A percentile compares a stretch with the other conserved stretches of the same genome.
These are phyloP conservation scores for Leptinotarsa haldemani DNA, from an alignment of 2,888 invertebrate genomes.

Conservation along the genomic window DNA sequence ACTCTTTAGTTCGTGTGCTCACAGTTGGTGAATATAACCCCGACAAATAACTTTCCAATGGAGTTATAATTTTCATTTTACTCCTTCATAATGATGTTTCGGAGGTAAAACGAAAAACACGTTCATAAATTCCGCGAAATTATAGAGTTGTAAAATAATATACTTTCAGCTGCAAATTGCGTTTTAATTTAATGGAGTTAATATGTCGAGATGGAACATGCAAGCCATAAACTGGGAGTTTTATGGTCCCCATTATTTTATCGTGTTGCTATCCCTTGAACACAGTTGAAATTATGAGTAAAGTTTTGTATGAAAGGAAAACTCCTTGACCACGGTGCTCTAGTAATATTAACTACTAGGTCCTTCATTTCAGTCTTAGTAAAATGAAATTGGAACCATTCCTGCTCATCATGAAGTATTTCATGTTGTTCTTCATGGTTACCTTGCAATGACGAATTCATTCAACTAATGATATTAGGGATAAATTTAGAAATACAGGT, in stretches of 20 bases:
- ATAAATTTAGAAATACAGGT: no score
- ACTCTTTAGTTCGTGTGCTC: background rate
- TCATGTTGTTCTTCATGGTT: no score
- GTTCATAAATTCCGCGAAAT: slow-evolving; percentile 13
- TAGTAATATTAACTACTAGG: background rate
- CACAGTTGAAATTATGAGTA: background rate
- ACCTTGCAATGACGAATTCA: no score
- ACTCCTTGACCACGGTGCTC: background rate
- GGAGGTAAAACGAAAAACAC: background rate
- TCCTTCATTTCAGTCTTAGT: no score
- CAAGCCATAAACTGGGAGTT: slow-evolving; percentile 12
- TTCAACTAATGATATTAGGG: no score
- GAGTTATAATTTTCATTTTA: slow-evolving; percentile 5
- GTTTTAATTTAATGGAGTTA: slow-evolving; percentile 26
- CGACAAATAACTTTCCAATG: slow-evolving; percentile 11
- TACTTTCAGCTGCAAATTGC: slow-evolving; percentile 18
- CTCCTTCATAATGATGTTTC: background rate
- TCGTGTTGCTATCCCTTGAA: slow-evolving; percentile 10
- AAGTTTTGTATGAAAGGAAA: background rate
- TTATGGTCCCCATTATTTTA: slow-evolving; percentile 2
- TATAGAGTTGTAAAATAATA: slow-evolving; percentile 19
- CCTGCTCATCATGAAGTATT: no score
- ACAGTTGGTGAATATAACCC: background rate
- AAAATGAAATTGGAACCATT: no score
- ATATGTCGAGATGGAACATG: slow-evolving; percentile 15